Base-by-base conservation (phyloP, 2,797 vertebrate species). In the Enteromius radiatus region DNA sequence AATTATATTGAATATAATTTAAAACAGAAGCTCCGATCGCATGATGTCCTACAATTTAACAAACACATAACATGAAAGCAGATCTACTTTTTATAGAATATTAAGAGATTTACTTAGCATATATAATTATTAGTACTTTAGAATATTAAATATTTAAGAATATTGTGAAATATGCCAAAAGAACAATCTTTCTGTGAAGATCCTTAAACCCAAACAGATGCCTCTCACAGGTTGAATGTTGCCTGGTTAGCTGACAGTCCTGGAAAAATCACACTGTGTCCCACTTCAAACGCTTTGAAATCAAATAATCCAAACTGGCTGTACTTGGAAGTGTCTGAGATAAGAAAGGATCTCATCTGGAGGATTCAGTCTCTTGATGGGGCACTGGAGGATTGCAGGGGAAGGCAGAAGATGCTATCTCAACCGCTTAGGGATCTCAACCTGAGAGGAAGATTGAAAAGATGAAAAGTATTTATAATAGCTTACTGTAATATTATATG, bases 341-440 rank as follows among this genome's bases (percentile, higher is more conserved):
- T n/a, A 31, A n/a, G 59, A 6, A 64, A 28, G 59, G 47, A 47
- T 63, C 38, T 63, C 56, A 41, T 69, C 36, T 69, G 56, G 14
- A 70, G 4, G 63, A 56, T 69, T 80, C 47, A 41, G 59, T 41
- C 33, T 41, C 56, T 33, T 19, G 28, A 63, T 17, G 28, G 52
- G 23, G 17, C 12, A 3, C 23, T 15, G 28, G 38, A 43, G 11
- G 36, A n/a, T 19, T 41, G 36, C 1, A 64, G 61, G n/a, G 15
- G 1, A 70, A 8, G 49, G n/a, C 4, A 56, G 65, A 56, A 5
- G 82, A 74, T 76, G 78, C 68, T 86, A 88, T 83, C 38, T 82
- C 47, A 87, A 76, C 23, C 36, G 49, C 71, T 88, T 87, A 3
- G 87, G 86, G 75, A 88, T 75, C 43, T 89, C 85, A 26, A 88